phyloP scores from a whole-genome alignment of 2,888 invertebrate genomes.

The Abrostola triplasia region DNA sequence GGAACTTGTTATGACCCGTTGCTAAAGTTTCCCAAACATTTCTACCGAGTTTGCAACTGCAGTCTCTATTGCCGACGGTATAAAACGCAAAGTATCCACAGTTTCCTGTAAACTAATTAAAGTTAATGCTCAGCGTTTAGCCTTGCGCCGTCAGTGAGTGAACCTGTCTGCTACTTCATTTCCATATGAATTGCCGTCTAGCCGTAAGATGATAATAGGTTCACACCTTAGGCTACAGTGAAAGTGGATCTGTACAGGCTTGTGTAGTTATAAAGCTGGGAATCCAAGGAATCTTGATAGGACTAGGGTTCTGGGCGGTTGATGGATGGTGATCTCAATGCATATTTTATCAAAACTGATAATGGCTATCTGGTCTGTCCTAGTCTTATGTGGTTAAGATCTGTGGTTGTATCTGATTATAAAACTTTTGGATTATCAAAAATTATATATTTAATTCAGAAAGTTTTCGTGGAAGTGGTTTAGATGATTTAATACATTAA shows the following conservation, averaged over 20 bases:
- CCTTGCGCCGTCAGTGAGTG: constrained; percentile 64
- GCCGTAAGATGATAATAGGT: constrained; percentile 73
- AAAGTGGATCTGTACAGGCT: constrained; percentile 68
- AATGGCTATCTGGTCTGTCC: background rate
- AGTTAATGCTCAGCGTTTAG: constrained; percentile 69
- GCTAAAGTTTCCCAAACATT: background rate
- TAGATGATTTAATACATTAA: constrained; percentile 11
- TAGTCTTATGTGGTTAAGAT: background rate
- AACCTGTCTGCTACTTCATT: constrained; percentile 72
- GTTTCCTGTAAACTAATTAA: constrained; percentile 76
- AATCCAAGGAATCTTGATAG: constrained; percentile 38
- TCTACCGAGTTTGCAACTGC: constrained; percentile 5
- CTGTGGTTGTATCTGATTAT: background rate
- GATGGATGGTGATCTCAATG: constrained; percentile 10
- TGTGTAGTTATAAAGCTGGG: constrained; percentile 24
- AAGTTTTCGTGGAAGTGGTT: background rate
- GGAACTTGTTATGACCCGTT: background rate
- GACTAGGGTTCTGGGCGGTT: constrained; percentile 10
- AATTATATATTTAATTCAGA: background rate
- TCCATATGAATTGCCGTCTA: constrained; percentile 81
- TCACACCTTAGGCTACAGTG: constrained; percentile 75
- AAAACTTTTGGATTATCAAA: background rate
- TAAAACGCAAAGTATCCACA: constrained; percentile 53
- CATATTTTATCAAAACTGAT: constrained; percentile 12
- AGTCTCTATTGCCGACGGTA: constrained; percentile 31